These are phyloP conservation scores for Neuroscelio doddi DNA, from an alignment of 2,888 invertebrate genomes.

Conservation along the genomic window DNA sequence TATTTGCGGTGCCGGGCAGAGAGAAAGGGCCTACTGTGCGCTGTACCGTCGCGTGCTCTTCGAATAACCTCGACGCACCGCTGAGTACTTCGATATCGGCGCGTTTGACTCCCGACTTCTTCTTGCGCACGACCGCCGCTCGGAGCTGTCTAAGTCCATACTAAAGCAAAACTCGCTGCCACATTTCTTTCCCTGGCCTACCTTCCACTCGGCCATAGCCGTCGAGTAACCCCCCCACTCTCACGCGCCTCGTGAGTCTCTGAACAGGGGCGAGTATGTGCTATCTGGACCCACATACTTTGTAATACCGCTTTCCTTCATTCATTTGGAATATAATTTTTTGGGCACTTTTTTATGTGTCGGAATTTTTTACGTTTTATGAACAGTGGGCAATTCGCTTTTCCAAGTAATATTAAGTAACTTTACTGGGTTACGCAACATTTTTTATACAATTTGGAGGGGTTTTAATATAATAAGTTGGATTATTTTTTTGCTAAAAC, in stretches of 20 bases:
- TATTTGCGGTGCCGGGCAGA: not conserved
- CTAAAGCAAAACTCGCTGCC: constrained; percentile 66
- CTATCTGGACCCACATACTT: no score
- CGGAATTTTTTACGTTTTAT: no score
- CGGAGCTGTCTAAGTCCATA: constrained; percentile 68
- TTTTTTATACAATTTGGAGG: no score
- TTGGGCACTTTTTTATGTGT: no score
- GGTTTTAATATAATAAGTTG: no score
- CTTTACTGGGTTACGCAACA: no score
- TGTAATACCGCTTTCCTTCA: no score
- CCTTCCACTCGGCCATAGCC: constrained; percentile 68
- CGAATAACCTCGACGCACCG: not conserved
- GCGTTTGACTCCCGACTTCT: not conserved
- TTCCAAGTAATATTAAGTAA: no score
- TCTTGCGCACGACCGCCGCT: constrained; percentile 59
- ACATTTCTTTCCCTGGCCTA: constrained; percentile 69
- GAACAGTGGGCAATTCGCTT: no score
- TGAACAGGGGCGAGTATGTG: not conserved
- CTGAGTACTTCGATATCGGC: not conserved
- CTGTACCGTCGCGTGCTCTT: not conserved
- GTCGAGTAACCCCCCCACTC: constrained; percentile 55
- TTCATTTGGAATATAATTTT: no score
- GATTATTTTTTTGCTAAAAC: no score
- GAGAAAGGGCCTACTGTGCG: not conserved
- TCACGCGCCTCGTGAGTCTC: constrained; percentile 7